Conservation (phyloP, 2,888 invertebrate genomes). For the Anthophora plumipes region DNA sequence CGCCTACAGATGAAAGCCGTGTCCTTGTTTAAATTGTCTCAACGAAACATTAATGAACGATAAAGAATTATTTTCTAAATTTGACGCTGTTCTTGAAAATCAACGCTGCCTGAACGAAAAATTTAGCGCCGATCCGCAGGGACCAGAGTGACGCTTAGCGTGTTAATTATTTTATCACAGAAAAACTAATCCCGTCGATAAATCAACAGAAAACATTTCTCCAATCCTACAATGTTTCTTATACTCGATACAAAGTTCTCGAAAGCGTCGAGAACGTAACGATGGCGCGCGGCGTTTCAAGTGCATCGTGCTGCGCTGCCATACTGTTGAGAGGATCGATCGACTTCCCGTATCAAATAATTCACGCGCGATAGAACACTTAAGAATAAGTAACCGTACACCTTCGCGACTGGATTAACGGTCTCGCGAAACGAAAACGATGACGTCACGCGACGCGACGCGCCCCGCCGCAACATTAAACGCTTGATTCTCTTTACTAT, state of each 20-base stretch:
- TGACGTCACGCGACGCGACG: slow-evolving; percentile 47
- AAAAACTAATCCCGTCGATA: no score
- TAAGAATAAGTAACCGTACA: slow-evolving; percentile 47
- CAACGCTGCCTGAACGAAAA: no score
- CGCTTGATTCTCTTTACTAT: background rate
- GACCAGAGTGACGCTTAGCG: no score
- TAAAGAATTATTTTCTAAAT: no score
- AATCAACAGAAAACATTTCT: no score
- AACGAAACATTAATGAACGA: no score
- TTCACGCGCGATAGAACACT: slow-evolving; percentile 34
- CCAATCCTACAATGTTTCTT: no score
- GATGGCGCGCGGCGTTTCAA: background rate
- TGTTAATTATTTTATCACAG: no score
- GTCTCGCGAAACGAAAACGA: slow-evolving; percentile 36
- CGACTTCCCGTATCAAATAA: slow-evolving; percentile 35
- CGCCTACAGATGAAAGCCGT: no score
- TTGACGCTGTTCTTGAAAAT: no score
- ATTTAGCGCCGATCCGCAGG: no score
- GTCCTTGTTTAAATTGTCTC: no score
- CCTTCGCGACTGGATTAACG: slow-evolving; percentile 23
- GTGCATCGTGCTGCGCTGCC: background rate
- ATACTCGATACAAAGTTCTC: background rate
- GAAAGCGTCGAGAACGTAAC: background rate
- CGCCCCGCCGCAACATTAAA: slow-evolving; percentile 4
- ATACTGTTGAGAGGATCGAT: slow-evolving; percentile 14